Conservation (phyloP, 2,113 vertebrate species). For the Burhinus bistriatus region DNA sequence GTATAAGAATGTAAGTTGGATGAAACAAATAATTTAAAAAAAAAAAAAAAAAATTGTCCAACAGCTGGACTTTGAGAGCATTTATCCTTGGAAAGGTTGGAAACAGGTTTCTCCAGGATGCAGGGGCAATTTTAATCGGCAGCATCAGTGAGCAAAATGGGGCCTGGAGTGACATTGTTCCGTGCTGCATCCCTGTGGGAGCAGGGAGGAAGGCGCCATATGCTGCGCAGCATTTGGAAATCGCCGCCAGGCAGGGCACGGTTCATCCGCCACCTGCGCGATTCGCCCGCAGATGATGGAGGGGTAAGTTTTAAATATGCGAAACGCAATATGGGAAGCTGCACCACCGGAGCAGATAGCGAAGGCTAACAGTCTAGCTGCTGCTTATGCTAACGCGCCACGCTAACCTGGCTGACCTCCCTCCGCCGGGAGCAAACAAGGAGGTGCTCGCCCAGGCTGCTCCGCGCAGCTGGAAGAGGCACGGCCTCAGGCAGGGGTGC, state of each 20-base stretch:
- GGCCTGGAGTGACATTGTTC: background rate
- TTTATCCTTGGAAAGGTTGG: background rate
- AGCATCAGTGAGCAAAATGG: background rate
- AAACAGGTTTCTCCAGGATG: background rate
- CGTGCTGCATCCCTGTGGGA: background rate
- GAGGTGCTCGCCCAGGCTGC: background rate
- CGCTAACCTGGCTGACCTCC: background rate
- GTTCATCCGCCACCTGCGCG: background rate
- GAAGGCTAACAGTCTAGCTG: background rate
- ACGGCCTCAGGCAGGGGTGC: background rate
- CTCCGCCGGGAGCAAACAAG: rapidly evolving
- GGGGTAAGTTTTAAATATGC: background rate
- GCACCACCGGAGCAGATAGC: background rate
- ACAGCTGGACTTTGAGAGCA: background rate
- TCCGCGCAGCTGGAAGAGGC: background rate
- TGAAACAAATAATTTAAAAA: background rate
- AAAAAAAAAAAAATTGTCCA: no score
- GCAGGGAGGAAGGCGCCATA: background rate
- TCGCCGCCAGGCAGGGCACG: background rate
- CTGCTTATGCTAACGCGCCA: background rate
- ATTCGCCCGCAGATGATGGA: background rate
- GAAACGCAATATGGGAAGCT: background rate
- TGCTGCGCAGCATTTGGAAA: background rate
- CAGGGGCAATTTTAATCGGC: background rate
- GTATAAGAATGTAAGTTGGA: background rate